Evolutionary conservation across 37 sponge, comb jelly and placozoan genomes (phyloP).

Genomic region (Halisarca cf. caerulea): DNA sequence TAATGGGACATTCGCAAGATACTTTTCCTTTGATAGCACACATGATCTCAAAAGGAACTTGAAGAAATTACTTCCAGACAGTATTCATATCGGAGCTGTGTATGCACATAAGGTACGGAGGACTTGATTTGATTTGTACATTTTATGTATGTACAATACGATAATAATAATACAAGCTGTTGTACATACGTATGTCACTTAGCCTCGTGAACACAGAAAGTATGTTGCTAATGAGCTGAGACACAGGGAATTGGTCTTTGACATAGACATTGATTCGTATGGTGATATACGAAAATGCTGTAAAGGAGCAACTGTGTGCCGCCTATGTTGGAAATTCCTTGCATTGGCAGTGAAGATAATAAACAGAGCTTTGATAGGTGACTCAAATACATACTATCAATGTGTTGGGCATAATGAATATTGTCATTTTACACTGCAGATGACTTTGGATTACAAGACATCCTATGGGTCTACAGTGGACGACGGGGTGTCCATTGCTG

Average conservation of each 20-base stretch:
- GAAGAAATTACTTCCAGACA: not conserved
- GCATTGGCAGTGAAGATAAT: not conserved
- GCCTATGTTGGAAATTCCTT: not conserved
- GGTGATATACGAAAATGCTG: not conserved
- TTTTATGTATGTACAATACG: too few relatives aligned
- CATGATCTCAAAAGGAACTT: not conserved
- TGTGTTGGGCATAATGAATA: too few relatives aligned
- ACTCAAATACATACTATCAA: not conserved
- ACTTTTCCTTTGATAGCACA: not conserved
- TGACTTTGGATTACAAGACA: not conserved
- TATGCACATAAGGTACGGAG: not conserved
- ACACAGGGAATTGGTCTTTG: not conserved
- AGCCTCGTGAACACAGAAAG: too few relatives aligned
- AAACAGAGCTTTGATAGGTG: not conserved
- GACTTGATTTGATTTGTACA: not conserved
- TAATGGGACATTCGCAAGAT: not conserved
- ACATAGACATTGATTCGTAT: not conserved
- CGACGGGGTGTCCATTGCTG: not conserved
- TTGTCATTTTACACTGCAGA: too few relatives aligned
- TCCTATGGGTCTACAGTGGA: not conserved
- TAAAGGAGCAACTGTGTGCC: not conserved
- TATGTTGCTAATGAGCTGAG: too few relatives aligned
- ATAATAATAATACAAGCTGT: too few relatives aligned
- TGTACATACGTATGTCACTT: too few relatives aligned
- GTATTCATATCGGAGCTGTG: not conserved